A percentile compares a stretch with the other conserved stretches of the same genome.
Evolutionary conservation across 2,797 vertebrate genomes (phyloP).

Genomic region (Chiloscyllium punctatum): DNA sequence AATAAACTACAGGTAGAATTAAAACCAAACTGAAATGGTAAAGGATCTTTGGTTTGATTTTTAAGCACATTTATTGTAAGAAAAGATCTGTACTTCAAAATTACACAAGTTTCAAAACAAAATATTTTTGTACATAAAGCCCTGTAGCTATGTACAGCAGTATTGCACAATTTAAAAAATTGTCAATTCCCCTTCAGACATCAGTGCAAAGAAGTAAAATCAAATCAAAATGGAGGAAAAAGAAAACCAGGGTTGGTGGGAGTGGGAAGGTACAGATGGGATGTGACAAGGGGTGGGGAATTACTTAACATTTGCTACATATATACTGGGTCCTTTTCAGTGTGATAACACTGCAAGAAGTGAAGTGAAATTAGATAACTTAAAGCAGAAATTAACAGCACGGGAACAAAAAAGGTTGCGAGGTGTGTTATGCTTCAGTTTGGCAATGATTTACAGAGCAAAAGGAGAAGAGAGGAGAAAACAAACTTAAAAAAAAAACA

Average conservation of each 20-base stretch:
- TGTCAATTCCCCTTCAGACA: slow-evolving; percentile 79
- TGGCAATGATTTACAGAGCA: neutral
- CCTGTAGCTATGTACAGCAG: slow-evolving; percentile 72
- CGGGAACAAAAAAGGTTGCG: neutral
- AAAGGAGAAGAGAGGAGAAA: neutral
- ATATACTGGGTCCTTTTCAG: slow-evolving; percentile 75
- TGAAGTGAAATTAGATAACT: slow-evolving; percentile 19
- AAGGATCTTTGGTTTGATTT: neutral
- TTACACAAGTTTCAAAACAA: neutral
- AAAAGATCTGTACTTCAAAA: neutral
- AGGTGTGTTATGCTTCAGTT: neutral
- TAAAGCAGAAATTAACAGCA: neutral
- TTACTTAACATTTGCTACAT: slow-evolving; percentile 70
- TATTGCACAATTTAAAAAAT: slow-evolving; percentile 76
- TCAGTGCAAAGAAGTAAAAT: slow-evolving; percentile 72
- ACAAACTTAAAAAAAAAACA: neutral
- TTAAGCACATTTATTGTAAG: neutral
- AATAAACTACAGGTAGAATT: no score
- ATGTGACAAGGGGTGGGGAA: neutral
- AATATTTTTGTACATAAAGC: slow-evolving; percentile 15
- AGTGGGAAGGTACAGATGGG: neutral
- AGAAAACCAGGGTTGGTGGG: neutral
- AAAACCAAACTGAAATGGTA: neutral
- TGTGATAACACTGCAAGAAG: slow-evolving; percentile 22
- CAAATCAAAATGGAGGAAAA: slow-evolving; percentile 52